Evolutionary conservation across 2,888 invertebrate species (phyloP), one percentile per base, ranked within the genome.

Genomic region (Philonicus albiceps): DNA sequence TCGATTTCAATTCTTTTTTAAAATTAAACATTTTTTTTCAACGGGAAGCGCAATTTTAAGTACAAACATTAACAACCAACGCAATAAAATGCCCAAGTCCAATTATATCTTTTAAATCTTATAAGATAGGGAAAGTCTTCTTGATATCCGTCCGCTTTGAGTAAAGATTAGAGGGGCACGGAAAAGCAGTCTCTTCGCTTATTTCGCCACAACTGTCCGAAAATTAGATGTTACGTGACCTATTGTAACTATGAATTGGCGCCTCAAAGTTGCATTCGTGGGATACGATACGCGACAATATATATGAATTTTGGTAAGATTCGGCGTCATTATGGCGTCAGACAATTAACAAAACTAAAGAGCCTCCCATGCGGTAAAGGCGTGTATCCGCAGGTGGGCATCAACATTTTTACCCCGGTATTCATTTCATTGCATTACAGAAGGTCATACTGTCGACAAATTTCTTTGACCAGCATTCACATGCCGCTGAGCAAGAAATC

Each of bases 401-500:
- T 64, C 37, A 37, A 43, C 3, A 80, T 31, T 80, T 53, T n/a
- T 64, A n/a, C 64, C 13, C 43, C 5, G 34, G 31, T 83, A 83
- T 83, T 34, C n/a, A 64, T 31, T 83, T 83, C 55, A 19, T 13
- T 64, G n/a, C 34, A 64, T 55, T 43, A 30, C 11, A 30, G 78
- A 80, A 80, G 78, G 78, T 80, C 78, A 80, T 49, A 40, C 30
- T 27, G 78, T 80, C 27, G 78, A 49, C 78, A 19, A 30, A 49
- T 80, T 80, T 49, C 78, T 43, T 27, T 49, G 78, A 30, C 43
- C 78, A 80, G 19, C 49, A 49, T 49, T 80, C 43, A 80, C 78
- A 49, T 49, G 40, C 78, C 64, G 83, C 34, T 37, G 37, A 55
- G 31, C 64, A 80, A 83, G 55, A 83, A 83, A 83, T 83, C 64